Evolutionary conservation across 1,140 invertebrate species (phyloP), one percentile per base, ranked within the genome.

Genomic region (Spodoptera frugiperda): DNA sequence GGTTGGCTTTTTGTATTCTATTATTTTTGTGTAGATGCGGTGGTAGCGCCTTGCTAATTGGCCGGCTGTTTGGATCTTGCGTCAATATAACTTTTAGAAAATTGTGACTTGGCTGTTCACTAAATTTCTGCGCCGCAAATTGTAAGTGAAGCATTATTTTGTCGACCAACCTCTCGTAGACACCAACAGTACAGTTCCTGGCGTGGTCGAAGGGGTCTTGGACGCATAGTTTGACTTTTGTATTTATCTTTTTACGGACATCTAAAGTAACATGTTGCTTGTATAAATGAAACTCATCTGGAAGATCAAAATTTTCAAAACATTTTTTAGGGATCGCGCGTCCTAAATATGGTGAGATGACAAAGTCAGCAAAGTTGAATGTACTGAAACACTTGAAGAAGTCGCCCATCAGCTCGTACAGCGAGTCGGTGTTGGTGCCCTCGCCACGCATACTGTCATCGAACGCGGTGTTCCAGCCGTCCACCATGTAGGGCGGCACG

Each of bases 131-230:
- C 3, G 72, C 67, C 8, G 85, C 85, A n/a, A 44, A 76, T 10
- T 73, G n/a, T 33, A 89, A 78, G 25, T 81, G 57, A n/a, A 39
- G 8, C 11, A 77, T 14, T 14, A 90, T 76, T 21, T 57, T 83
- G 9, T 68, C 74, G 3, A 84, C 78, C 39, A 91, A 57, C 49
- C 83, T 86, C 0, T 75, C 76, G 71, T 84, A 78, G 14, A 95
- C 85, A 2, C 78, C 79, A 3, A 80, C 79, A 0, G 94, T 89
- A 55, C 94, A 89, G 80, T 96, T 96, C 74, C 94, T 89, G 74
- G 86, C 94, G 25, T 95, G 94, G 71, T 96, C 95, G 77, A 96
- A 95, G 0, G 96, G 95, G 90, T 96, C 96, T 86, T 96, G 96
- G 1, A 96, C 54, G 80, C 95, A 96, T 65, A 96, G 91, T 5